Percentiles rank a stretch among this genome's conserved stretches.
phyloP scores from a whole-genome alignment of 1,140 invertebrate species.

The Bombyx mandarina region DNA sequence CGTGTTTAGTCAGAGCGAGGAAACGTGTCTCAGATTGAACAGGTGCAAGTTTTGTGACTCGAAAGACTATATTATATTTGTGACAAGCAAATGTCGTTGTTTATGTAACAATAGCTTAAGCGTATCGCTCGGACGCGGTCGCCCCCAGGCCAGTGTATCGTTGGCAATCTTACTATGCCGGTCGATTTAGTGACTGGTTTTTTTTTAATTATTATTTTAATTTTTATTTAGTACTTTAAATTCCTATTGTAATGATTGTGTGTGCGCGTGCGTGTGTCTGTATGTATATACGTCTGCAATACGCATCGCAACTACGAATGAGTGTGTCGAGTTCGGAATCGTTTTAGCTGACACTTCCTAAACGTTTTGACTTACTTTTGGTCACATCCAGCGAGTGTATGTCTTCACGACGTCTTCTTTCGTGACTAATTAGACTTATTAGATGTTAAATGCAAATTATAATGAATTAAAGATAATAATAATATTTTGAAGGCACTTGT shows the following conservation, averaged over 20 bases:
- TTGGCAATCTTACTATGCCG: conserved; percentile 60
- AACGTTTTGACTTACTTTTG: conserved; percentile 16
- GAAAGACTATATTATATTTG: conserved; percentile 33
- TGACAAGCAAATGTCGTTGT: conserved; percentile 32
- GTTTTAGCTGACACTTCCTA: conserved; percentile 25
- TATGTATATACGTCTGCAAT: conserved; percentile 53
- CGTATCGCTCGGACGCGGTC: conserved; percentile 11
- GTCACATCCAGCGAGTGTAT: conserved; percentile 24
- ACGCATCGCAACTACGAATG: conserved; percentile 35
- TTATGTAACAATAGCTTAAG: conserved; percentile 23
- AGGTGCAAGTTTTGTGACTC: conserved; percentile 36
- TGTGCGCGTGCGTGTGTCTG: conserved; percentile 51
- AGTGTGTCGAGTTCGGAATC: conserved; percentile 25
- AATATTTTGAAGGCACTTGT: conserved; percentile 48
- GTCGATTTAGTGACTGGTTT: conserved; percentile 67
- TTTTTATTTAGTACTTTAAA: conserved; percentile 23
- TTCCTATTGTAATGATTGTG: conserved; percentile 59
- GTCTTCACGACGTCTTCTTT: conserved; percentile 48
- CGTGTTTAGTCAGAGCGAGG: conserved; percentile 20
- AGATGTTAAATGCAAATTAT: conserved; percentile 39
- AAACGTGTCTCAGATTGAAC: conserved; percentile 40
- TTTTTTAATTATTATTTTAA: conserved; percentile 54
- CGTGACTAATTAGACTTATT: conserved; percentile 45
- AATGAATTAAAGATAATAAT: conserved; percentile 28
- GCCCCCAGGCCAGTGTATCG: conserved; percentile 61